Conservation (phyloP, 1,140 invertebrate species). For the Amyelois transitella region DNA sequence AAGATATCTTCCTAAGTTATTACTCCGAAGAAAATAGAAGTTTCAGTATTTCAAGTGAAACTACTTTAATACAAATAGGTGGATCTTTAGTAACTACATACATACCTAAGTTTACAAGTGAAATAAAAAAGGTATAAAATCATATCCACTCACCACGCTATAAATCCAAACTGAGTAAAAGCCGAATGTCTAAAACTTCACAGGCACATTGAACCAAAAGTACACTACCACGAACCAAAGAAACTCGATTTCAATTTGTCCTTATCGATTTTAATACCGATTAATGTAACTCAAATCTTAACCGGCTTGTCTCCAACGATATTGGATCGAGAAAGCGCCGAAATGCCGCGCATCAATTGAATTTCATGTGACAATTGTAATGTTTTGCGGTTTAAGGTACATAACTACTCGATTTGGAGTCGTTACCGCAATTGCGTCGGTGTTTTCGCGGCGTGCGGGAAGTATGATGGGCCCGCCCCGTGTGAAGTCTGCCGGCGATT, state of each 20-base stretch:
- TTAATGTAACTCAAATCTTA: no score
- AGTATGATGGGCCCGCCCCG: constrained; percentile 31
- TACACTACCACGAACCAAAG: neutral
- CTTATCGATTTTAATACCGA: neutral
- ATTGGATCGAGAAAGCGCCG: neutral
- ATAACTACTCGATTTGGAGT: no score
- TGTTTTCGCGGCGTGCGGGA: constrained; percentile 39
- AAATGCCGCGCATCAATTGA: neutral
- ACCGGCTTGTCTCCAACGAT: neutral
- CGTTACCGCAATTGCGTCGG: neutral
- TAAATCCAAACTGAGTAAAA: neutral
- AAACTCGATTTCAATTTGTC: neutral
- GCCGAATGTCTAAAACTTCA: neutral
- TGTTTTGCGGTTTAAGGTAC: neutral
- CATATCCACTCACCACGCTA: neutral
- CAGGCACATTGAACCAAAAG: neutral
- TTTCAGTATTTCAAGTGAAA: no score
- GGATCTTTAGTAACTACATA: neutral
- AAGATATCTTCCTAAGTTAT: no score
- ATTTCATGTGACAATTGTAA: neutral
- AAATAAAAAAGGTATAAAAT: neutral
- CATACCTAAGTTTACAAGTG: no score
- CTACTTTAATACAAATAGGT: no score
- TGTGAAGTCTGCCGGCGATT: constrained; percentile 36
- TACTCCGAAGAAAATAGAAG: no score